phyloP scores from a whole-genome alignment of 2,113 vertebrate species.

The Dipodomys ordii region DNA sequence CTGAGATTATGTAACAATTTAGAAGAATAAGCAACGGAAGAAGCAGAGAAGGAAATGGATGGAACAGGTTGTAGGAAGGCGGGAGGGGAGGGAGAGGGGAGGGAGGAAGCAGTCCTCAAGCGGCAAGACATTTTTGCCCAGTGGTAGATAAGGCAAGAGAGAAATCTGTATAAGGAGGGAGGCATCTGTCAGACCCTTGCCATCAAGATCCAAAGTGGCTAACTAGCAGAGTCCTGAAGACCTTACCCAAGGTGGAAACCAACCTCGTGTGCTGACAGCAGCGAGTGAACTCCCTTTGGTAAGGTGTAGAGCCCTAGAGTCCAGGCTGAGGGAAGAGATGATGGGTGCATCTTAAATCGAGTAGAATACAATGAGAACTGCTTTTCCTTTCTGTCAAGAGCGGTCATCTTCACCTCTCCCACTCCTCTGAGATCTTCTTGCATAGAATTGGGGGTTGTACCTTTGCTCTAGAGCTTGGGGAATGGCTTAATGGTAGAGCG shows the following conservation, averaged over 20 bases:
- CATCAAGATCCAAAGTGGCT: not conserved
- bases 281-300: not conserved
- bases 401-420: not conserved
- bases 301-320: not conserved
- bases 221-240: not conserved
- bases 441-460: not conserved
- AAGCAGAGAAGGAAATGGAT: not conserved
- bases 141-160: not conserved
- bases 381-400: not conserved
- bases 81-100: not conserved
- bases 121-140: too few species aligned
- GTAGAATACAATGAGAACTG: fast-evolving
- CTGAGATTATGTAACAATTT: not conserved
- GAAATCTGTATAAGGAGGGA: not conserved
- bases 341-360: not conserved
- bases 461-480: not conserved
- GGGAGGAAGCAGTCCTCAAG: not conserved
- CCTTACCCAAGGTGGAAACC: not conserved
- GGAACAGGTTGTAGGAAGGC: not conserved
- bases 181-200: not conserved
- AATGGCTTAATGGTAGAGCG: not conserved
- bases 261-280: fast-evolving
- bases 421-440: not conserved
- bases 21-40: not conserved
- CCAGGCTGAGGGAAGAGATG: not conserved